Evolutionary conservation across 2,797 vertebrate species (phyloP), one percentile per base, ranked within the genome.

Genomic region (Aeoliscus strigatus): DNA sequence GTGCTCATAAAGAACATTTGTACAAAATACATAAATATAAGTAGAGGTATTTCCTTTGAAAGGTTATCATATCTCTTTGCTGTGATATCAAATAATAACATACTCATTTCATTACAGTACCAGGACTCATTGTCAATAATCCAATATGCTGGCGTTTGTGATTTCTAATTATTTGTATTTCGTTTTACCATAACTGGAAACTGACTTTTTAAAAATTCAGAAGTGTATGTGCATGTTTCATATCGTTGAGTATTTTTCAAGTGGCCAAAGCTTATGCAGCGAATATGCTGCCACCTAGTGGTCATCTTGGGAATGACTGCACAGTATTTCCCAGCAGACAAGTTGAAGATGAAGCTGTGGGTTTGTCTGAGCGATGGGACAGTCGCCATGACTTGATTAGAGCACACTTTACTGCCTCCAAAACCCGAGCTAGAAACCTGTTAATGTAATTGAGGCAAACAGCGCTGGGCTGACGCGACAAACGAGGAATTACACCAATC

Each of bases 371-470:
- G 66, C 52, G 43, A 57, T 26, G 38, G 30, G 27, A 49, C 46
- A 13, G 30, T 48, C 50, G 60, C 56, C 24, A 70, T 74, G 41
- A 64, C 48, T 66, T 58, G 65, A 85, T 79, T 79, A 61, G 34
- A 62, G 18, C 39, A 45, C 51, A 43, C 23, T 79, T 79, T 81
- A 80, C 59, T 51, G 69, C 66, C 65, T 51, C 36, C 51, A 60
- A 49, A 69, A 79, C 73, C 61, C 45, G 52, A 30, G 44, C 33
- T 33, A 16, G 63, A 44, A 37, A 50, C 15, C 60, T 11, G 46
- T 79, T 83, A 79, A 81, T 75, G 75, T 80, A 76, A 84, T 80
- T 82, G 66, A 57, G 57, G 64, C 21, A 75, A 77, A 73, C 55
- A 53, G 73, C 15, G 26, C 57, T 31, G 28, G 52, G 72, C 76